Conservation (phyloP, 1,140 invertebrate genomes). For the Wiebesia pumilae region DNA sequence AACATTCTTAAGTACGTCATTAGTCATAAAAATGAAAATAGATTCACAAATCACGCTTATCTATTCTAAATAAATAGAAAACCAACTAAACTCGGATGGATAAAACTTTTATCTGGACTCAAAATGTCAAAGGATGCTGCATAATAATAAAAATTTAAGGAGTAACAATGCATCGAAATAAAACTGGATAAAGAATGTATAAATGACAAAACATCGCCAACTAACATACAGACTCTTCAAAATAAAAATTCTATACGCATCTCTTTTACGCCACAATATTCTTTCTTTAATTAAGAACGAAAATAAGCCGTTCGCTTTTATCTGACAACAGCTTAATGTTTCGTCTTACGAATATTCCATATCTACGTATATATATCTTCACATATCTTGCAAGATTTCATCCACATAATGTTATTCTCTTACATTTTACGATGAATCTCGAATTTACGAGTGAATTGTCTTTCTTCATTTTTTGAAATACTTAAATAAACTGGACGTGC, state of each 20-base stretch:
- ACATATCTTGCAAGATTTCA: too few relatives aligned
- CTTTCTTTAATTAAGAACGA: background rate
- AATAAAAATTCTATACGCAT: background rate
- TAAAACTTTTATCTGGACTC: background rate
- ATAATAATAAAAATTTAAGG: background rate
- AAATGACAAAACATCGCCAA: too few relatives aligned
- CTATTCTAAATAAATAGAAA: background rate
- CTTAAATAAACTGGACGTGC: too few relatives aligned
- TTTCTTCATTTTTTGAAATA: too few relatives aligned
- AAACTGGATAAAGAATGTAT: background rate
- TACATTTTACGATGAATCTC: background rate
- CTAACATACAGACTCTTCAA: background rate
- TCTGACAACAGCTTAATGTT: background rate
- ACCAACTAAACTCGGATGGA: background rate
- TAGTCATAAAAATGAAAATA: background rate
- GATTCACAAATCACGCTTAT: background rate
- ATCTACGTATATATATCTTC: too few relatives aligned
- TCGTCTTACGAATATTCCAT: background rate
- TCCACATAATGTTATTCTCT: too few relatives aligned
- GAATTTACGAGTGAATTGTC: background rate
- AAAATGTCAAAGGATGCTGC: background rate
- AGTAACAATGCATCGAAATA: background rate
- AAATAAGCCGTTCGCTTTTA: background rate
- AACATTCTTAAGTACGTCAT: background rate
- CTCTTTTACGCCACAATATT: background rate